Conservation (phyloP, 2,113 vertebrate genomes). For the Platysternon megacephalum region DNA sequence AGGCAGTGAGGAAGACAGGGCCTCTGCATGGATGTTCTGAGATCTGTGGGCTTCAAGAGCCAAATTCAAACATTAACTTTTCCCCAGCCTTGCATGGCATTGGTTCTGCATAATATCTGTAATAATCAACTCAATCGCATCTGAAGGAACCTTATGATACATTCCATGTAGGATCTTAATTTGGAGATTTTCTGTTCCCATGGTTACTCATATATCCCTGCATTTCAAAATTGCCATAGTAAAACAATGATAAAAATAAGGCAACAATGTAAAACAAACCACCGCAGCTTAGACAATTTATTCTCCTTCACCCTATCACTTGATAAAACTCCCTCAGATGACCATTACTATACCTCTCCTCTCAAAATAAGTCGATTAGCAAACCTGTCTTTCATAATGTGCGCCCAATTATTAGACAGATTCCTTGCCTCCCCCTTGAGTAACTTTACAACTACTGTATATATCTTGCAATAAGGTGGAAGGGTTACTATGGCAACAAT, state of each 20-base stretch:
- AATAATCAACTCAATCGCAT: slow-evolving; percentile 27
- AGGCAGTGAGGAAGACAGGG: background rate
- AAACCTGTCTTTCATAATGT: background rate
- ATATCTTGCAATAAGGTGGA: slow-evolving; percentile 38
- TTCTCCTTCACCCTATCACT: rapidly evolving
- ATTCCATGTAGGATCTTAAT: slow-evolving; percentile 13
- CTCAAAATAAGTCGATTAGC: background rate
- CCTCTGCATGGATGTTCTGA: background rate
- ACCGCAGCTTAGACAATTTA: background rate
- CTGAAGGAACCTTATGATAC: slow-evolving; percentile 33
- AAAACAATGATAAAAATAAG: slow-evolving; percentile 71
- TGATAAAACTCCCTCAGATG: background rate
- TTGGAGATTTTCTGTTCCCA: slow-evolving; percentile 77
- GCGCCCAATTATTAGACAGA: slow-evolving; percentile 36
- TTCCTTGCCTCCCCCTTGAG: slow-evolving; percentile 39
- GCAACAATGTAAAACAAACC: slow-evolving; percentile 37
- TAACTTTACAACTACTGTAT: slow-evolving; percentile 46
- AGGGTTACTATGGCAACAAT: slow-evolving; percentile 80
- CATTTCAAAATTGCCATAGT: slow-evolving; percentile 52
- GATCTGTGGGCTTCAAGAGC: background rate
- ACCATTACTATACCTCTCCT: background rate
- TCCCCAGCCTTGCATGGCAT: background rate
- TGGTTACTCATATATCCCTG: slow-evolving; percentile 71
- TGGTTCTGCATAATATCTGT: background rate
- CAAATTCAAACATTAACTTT: rapidly evolving